Conservation (phyloP, 2,113 vertebrate genomes). For the Spermophilus dauricus region DNA sequence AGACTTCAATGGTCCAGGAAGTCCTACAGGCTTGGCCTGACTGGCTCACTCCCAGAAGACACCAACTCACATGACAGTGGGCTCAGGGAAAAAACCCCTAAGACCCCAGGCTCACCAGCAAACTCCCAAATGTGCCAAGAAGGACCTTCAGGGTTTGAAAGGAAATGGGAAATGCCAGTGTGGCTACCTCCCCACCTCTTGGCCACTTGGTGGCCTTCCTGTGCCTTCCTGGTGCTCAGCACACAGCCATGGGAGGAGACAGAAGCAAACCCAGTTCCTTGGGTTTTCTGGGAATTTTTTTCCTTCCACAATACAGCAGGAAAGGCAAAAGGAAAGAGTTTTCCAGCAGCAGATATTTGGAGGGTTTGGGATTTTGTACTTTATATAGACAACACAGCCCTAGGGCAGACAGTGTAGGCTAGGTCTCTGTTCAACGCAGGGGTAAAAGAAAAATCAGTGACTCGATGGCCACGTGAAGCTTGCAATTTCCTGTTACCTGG, state of each 20-base stretch:
- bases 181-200: too few relatives aligned
- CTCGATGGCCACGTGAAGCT: too few relatives aligned
- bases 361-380: not conserved
- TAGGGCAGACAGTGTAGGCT: accelerated
- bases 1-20: accelerated
- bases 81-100: not conserved
- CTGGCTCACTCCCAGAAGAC: accelerated
- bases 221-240: not conserved
- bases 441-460: not conserved
- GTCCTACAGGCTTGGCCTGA: not conserved
- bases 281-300: not conserved
- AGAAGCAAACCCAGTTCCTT: not conserved
- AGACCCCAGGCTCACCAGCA: accelerated
- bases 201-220: not conserved
- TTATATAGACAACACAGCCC: not conserved
- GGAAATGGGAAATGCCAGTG: not conserved
- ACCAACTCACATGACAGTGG: accelerated
- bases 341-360: not conserved
- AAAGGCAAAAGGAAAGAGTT: not conserved
- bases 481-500: not conserved
- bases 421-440: accelerated
- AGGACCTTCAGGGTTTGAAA: accelerated
- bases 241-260: not conserved
- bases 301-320: not conserved
- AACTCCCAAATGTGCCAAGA: not conserved